phyloP scores from a whole-genome alignment of 2,888 invertebrate genomes.

The Flabesymbios commensalis region DNA sequence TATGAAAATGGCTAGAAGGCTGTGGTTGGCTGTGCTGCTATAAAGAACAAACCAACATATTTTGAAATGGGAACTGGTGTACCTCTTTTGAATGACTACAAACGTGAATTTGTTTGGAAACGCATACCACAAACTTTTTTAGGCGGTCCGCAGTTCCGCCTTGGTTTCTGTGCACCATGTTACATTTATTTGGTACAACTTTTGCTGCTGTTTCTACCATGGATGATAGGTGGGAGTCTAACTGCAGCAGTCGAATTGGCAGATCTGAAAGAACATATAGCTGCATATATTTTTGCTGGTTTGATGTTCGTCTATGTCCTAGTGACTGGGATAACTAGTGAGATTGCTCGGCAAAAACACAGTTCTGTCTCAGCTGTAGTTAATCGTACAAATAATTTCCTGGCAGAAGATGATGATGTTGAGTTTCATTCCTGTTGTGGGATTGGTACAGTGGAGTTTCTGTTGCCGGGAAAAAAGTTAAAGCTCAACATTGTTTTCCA shows the following conservation, averaged over 20 bases:
- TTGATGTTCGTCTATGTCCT: slow-evolving; percentile 47
- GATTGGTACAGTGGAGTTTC: slow-evolving; percentile 52
- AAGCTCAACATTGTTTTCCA: slow-evolving; percentile 49
- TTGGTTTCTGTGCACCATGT: slow-evolving; percentile 52
- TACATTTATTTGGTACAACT: slow-evolving; percentile 55
- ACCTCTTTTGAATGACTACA: slow-evolving; percentile 57
- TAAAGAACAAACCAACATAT: no score
- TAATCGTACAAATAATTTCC: slow-evolving; percentile 1
- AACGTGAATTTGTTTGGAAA: slow-evolving; percentile 54
- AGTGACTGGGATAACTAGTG: slow-evolving; percentile 43
- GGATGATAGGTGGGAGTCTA: slow-evolving; percentile 50
- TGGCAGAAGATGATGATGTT: slow-evolving; percentile 44
- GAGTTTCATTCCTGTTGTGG: slow-evolving; percentile 55
- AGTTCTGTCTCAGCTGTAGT: slow-evolving; percentile 8
- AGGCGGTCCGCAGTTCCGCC: slow-evolving; percentile 53
- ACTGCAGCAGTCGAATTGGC: slow-evolving; percentile 48
- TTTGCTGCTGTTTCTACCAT: slow-evolving; percentile 49
- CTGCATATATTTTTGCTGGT: slow-evolving; percentile 43
- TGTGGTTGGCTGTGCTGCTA: no score
- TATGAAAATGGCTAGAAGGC: no score
- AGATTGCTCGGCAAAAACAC: slow-evolving; percentile 39
- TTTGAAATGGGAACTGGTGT: slow-evolving; percentile 38
- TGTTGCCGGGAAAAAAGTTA: slow-evolving; percentile 51
- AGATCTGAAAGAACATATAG: slow-evolving; percentile 19
- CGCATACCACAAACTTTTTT: slow-evolving; percentile 57